Conservation (phyloP, 2,113 vertebrate species). For the Oreocharis arfaki region DNA sequence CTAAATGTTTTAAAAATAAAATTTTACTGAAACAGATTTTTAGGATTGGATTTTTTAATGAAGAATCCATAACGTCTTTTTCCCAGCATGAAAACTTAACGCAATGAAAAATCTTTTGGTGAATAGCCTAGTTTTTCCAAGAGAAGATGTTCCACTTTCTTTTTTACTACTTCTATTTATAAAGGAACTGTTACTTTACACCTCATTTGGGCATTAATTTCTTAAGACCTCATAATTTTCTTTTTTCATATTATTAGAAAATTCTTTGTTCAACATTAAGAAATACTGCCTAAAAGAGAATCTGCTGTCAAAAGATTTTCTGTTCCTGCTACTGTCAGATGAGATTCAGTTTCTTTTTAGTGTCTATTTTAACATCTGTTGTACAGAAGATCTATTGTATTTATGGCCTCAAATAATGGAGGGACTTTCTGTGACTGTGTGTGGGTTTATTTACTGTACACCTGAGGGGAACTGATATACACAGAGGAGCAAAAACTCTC, state of each 20-base stretch:
- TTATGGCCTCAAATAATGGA: not conserved
- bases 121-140: not conserved
- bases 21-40: not conserved
- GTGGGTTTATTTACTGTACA: not conserved
- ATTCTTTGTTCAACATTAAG: not conserved
- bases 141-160: not conserved
- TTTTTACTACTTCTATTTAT: not conserved
- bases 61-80: not conserved
- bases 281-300: not conserved
- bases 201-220: not conserved
- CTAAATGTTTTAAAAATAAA: not conserved
- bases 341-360: not conserved
- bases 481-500: not conserved
- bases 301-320: not conserved
- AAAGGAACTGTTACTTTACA: not conserved
- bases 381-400: not conserved
- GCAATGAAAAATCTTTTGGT: not conserved
- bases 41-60: not conserved
- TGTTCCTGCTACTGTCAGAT: not conserved
- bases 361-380: not conserved
- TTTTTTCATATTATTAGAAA: not conserved
- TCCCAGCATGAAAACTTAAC: not conserved
- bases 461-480: not conserved
- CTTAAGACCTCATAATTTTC: not conserved
- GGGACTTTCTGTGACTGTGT: not conserved